Evolutionary conservation across 2,888 invertebrate species (phyloP).

Genomic region (Pycnomerus fuliginosus): DNA sequence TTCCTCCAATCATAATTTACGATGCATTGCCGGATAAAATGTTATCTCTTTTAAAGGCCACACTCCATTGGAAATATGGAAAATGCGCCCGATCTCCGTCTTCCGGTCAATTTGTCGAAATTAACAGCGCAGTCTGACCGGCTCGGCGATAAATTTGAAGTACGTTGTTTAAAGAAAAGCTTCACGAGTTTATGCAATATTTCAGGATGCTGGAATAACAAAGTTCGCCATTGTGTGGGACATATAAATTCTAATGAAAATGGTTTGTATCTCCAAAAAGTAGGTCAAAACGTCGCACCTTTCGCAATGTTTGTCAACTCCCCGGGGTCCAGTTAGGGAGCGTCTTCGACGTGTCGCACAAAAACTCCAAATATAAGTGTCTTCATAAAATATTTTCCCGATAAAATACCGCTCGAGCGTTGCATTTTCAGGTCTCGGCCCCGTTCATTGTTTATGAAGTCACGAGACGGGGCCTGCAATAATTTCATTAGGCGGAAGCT

Average conservation of each 20-base stretch:
- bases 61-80: constrained; percentile 7
- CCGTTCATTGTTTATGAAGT: constrained; percentile 13
- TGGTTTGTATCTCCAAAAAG: constrained; percentile 4
- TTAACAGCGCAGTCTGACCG: no score
- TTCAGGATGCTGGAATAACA: constrained; percentile 25
- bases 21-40: constrained; percentile 13
- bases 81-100: constrained; percentile 1
- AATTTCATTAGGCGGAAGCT: constrained; percentile 10
- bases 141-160: no score
- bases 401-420: background rate
- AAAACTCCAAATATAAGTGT: background rate
- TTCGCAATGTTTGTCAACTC: background rate
- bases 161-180: no score
- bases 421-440: no score
- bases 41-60: constrained; percentile 2
- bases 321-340: no score
- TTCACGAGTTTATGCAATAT: constrained; percentile 24
- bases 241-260: constrained; percentile 34
- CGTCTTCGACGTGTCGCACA: background rate
- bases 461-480: constrained; percentile 6
- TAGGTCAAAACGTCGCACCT: constrained; percentile 4
- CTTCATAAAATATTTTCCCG: background rate
- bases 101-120: constrained; percentile 19
- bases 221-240: constrained; percentile 32
- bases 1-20: constrained; percentile 16